Evolutionary conservation across 2,888 invertebrate species (phyloP).

Genomic region (Lycia hirtaria): DNA sequence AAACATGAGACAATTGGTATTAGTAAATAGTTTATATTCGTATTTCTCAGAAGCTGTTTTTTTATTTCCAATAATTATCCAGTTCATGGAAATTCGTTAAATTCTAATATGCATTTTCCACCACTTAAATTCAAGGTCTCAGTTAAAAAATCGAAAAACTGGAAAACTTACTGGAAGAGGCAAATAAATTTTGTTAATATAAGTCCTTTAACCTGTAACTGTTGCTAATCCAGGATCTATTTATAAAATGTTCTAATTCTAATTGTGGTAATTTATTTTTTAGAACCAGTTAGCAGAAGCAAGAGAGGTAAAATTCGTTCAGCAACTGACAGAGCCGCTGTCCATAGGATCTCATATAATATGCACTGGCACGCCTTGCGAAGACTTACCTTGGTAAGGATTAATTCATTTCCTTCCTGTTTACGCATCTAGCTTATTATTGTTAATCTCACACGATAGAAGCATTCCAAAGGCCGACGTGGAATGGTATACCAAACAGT

Average conservation of each 20-base stretch:
- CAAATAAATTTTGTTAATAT: not conserved
- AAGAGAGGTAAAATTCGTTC: slow-evolving; percentile 72
- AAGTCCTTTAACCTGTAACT: not conserved
- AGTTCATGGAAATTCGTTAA: not conserved
- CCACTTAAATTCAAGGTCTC: slow-evolving; percentile 1
- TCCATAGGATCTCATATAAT: slow-evolving; percentile 71
- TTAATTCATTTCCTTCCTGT: not conserved
- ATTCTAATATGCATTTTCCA: not conserved
- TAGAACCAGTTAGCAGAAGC: slow-evolving; percentile 76
- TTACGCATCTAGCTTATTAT: too few species aligned
- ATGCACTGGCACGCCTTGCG: slow-evolving; percentile 75
- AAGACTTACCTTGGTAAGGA: slow-evolving; percentile 75
- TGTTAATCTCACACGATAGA: too few species aligned
- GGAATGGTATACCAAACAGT: too few species aligned
- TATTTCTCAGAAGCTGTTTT: not conserved
- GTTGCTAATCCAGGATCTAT: not conserved
- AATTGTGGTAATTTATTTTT: slow-evolving; percentile 43
- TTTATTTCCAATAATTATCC: not conserved
- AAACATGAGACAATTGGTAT: too few species aligned
- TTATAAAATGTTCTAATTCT: slow-evolving; percentile 11
- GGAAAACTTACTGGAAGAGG: not conserved
- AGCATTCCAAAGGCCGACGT: too few species aligned
- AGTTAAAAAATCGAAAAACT: not conserved
- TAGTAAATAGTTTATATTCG: too few species aligned
- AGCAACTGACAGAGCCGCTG: slow-evolving; percentile 65